Conservation (phyloP, 2,113 vertebrate species). For the Leucosticte australis region DNA sequence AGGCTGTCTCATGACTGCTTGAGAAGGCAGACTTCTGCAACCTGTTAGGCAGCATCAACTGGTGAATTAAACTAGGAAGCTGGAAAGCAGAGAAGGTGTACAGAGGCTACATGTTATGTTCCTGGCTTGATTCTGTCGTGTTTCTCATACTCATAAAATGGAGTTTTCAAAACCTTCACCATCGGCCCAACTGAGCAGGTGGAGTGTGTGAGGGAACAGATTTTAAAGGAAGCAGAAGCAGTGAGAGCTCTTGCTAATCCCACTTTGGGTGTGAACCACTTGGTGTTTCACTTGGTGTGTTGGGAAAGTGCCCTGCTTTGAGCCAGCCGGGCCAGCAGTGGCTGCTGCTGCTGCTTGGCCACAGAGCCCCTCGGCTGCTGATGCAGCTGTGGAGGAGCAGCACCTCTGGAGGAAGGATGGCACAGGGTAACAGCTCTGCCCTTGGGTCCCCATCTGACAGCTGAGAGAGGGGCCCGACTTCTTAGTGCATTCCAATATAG, state of each 20-base stretch:
- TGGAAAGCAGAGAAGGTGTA: background rate
- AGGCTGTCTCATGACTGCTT: background rate
- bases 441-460: background rate
- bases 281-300: background rate
- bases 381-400: background rate
- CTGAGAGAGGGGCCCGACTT: background rate
- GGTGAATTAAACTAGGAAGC: background rate
- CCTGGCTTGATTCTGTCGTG: background rate
- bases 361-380: background rate
- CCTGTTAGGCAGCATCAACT: background rate
- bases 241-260: background rate
- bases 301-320: background rate
- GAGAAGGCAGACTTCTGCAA: background rate
- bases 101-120: background rate
- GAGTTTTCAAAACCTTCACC: background rate
- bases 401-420: background rate
- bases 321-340: background rate
- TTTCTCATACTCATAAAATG: background rate
- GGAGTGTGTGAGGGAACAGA: background rate
- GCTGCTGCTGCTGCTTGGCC: background rate
- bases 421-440: background rate
- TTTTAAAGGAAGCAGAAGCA: background rate
- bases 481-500: background rate
- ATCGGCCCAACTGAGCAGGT: background rate
- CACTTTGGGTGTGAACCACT: background rate